A percentile compares a stretch with the other conserved stretches of the same genome.
phyloP scores from a whole-genome alignment of 2,113 vertebrate genomes.

The Ceyx cyanopectus region DNA sequence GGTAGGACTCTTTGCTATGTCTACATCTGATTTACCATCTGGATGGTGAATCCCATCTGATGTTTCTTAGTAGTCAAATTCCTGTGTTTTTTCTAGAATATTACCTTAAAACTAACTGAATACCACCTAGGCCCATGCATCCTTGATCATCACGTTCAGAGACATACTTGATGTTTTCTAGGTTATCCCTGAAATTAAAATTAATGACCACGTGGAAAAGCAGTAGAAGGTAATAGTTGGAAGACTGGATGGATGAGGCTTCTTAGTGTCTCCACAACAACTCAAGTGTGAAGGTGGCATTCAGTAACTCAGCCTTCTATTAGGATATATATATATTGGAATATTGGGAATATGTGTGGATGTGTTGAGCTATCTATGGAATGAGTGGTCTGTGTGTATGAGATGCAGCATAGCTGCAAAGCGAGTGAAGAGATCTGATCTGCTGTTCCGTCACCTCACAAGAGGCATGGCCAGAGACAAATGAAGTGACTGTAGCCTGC shows the following conservation, averaged over 20 bases:
- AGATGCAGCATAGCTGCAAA: too few species aligned
- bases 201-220: neutral
- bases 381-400: too few species aligned
- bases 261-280: neutral
- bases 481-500: too few species aligned
- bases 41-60: neutral
- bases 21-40: neutral
- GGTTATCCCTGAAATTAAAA: neutral
- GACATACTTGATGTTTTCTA: neutral
- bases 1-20: neutral
- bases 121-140: fast-evolving
- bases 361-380: too few species aligned
- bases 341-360: too few species aligned
- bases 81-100: neutral
- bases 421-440: too few species aligned
- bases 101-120: neutral
- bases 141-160: neutral
- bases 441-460: too few species aligned
- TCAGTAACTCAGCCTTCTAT: too few species aligned
- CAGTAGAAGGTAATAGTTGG: neutral
- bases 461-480: too few species aligned
- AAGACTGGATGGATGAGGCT: neutral
- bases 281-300: neutral
- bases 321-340: too few species aligned
- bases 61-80: neutral